Base-by-base conservation (phyloP, 1,140 invertebrate genomes). In the Pantala flavescens region DNA sequence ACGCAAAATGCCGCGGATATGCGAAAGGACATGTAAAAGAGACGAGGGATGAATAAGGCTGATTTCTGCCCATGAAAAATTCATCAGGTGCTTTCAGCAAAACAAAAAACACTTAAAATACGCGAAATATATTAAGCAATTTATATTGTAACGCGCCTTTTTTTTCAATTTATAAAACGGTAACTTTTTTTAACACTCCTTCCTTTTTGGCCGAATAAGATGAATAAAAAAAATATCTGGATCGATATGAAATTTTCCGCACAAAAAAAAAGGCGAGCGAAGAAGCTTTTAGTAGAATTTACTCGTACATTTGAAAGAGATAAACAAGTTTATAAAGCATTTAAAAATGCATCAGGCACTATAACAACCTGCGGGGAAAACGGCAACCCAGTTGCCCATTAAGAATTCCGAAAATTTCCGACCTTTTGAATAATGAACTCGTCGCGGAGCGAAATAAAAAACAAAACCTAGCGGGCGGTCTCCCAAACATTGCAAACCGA, bases 221-320 rank as follows among this genome's bases (percentile, higher is more conserved):
- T 63, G 14, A 21, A 63, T 63, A 63, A 63, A 63, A 63, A 63
- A 63, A 7, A 63, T 5, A 19, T 12, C n/a, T 16, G 49, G 49
- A 63, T 63, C 49, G 12, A 63, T 63, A 63, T 63, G 49, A 63
- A 63, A 63, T 19, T 63, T 63, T 21, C 49, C 49, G 16, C 5
- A 12, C 3, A 14, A 63, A 19, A 63, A 63, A 63, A 63, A 63
- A 63, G 5, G n/a, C 49, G 16, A 63, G 49, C 49, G n/a, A 63
- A 63, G 49, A 63, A 63, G 49, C 49, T 63, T 63, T 63, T 63
- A 63, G 49, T 21, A 63, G 49, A 63, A 63, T 63, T 63, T 63
- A 63, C 49, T 63, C 49, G 49, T 63, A 63, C 49, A 21, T 63
- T 63, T 21, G 49, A 63, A 63, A 63, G 49, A 63, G 49, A 63